Evolutionary conservation across 2,797 vertebrate genomes (phyloP), one percentile per base, ranked within the genome.

Genomic region (Oreonectes daqikongensis): DNA sequence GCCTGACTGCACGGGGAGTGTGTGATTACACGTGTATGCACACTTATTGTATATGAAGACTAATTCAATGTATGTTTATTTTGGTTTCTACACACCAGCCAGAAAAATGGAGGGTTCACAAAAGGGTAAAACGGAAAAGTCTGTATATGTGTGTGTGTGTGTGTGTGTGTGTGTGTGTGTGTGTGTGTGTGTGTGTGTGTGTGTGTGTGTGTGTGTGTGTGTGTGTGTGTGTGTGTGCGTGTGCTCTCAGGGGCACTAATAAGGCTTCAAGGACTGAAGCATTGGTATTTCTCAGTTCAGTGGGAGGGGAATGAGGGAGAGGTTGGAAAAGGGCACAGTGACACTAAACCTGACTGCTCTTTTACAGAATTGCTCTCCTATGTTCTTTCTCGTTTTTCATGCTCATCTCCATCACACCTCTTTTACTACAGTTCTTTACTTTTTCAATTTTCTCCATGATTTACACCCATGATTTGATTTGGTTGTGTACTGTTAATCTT

Each of bases 251-350:
- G 50, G 67, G 40, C 38, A 53, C 30, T 22, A 50, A 52, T 64
- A 28, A 53, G 48, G 61, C 35, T 75, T 75, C 38, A 67, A 59
- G 64, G 64, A 67, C 63, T 67, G n/a, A n/a, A 75, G 24, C 38
- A 32, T 59, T 67, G 73, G 73, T 75, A 73, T 63, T 46, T 32
- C 61, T 71, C 59, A 40, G 50, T 72, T 75, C 40, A 63, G 12
- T 72, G 77, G 48, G 44, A 63, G 78, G 78, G 67, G 72, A 64
- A 52, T 40, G 70, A 77, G 60, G 65, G 53, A 75, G 46, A 59
- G 17, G 69, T 61, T 67, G 75, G 32, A 72, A 67, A 40, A 80
- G 83, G 83, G 78, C 82, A 69, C 60, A 75, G 71, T 82, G 81
- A 79, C 81, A 82, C 81, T 67, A 52, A 75, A 71, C 55, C 42